These are phyloP conservation scores for Antheraea assamensis DNA, from an alignment of 2,888 invertebrate genomes.

Conservation along the genomic window DNA sequence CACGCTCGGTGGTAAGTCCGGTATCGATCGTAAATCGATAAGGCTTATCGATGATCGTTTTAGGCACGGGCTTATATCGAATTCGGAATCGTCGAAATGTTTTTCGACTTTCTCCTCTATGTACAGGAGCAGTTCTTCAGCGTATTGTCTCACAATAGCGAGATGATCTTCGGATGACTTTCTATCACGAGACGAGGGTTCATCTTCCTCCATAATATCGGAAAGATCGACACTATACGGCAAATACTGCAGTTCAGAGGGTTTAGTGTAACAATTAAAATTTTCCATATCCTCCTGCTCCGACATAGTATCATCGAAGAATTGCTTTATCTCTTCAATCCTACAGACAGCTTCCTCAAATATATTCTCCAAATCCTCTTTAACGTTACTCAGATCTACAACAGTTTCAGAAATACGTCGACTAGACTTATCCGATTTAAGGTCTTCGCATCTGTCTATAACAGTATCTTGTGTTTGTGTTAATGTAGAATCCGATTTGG, in stretches of 20 bases:
- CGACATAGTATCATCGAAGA: constrained; percentile 66
- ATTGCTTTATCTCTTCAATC: constrained; percentile 51
- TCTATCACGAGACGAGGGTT: constrained; percentile 63
- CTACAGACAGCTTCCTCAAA: constrained; percentile 61
- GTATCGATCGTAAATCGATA: constrained; percentile 70
- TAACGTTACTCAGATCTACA: constrained; percentile 67
- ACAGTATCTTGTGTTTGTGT: constrained; percentile 76
- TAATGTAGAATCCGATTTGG: constrained; percentile 74
- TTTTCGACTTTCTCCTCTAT: constrained; percentile 64
- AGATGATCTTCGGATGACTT: constrained; percentile 54
- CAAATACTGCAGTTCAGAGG: constrained; percentile 55
- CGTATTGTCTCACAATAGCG: constrained; percentile 48
- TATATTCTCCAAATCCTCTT: constrained; percentile 69
- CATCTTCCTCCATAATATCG: constrained; percentile 75
- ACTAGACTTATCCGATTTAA: constrained; percentile 46
- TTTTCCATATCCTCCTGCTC: constrained; percentile 73
- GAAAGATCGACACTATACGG: constrained; percentile 73
- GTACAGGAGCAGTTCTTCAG: constrained; percentile 61
- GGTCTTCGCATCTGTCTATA: constrained; percentile 60
- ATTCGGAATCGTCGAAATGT: constrained; percentile 61
- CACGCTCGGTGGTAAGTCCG: constrained; percentile 72
- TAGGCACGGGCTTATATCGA: constrained; percentile 58
- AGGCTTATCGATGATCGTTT: constrained; percentile 69
- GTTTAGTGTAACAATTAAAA: constrained; percentile 70
- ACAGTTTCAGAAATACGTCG: constrained; percentile 72